These are phyloP conservation scores for Conus ventricosus DNA, from an alignment of 1,140 invertebrate species.

Conservation along the genomic window DNA sequence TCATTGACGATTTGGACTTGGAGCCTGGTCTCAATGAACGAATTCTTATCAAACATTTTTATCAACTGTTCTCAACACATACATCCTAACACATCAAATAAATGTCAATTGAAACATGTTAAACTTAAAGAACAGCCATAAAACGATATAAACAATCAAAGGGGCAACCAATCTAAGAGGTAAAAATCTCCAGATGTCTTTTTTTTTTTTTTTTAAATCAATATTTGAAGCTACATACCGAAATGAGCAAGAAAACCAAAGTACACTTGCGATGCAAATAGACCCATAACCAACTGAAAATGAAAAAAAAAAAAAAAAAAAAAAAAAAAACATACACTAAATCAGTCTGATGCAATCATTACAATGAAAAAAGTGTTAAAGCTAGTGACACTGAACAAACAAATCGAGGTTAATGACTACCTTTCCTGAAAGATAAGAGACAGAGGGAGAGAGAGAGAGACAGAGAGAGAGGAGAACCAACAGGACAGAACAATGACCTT, in stretches of 20 bases:
- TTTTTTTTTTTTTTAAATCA: too few species aligned
- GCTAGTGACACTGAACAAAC: neutral
- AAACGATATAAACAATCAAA: neutral
- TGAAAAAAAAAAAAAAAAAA: too few species aligned
- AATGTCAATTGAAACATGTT: neutral
- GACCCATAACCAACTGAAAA: conserved; percentile 30
- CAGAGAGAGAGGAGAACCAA: neutral
- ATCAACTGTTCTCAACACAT: neutral
- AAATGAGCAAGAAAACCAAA: neutral
- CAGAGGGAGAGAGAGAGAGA: neutral
- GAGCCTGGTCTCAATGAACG: neutral
- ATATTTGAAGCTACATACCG: neutral
- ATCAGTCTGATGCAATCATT: neutral
- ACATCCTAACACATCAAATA: neutral
- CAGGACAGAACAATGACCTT: conserved; percentile 83
- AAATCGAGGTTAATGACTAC: neutral
- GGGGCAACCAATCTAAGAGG: neutral
- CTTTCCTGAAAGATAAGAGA: neutral
- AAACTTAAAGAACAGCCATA: neutral
- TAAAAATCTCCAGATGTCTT: neutral
- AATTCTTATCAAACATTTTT: neutral
- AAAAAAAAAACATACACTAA: conserved; percentile 21
- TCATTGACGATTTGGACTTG: conserved; percentile 36
- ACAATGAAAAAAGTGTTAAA: neutral
- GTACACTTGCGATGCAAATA: conserved; percentile 27